These are phyloP conservation scores for Ophion slaviceki DNA, from an alignment of 2,888 invertebrate genomes.

Conservation along the genomic window DNA sequence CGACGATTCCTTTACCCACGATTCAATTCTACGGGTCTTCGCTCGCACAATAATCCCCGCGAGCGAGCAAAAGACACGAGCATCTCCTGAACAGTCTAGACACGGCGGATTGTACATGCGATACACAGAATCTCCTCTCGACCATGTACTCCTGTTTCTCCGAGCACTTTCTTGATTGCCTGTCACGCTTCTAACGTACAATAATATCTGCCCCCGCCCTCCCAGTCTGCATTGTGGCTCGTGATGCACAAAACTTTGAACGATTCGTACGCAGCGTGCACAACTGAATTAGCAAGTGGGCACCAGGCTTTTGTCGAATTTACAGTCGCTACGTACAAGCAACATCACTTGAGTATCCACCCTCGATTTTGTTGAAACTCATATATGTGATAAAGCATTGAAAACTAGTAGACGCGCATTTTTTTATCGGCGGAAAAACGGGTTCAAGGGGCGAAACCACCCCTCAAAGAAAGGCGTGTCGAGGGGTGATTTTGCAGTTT, in stretches of 20 bases:
- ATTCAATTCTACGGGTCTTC: slow-evolving; percentile 36
- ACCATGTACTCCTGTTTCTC: slow-evolving; percentile 45
- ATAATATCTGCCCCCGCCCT: slow-evolving; percentile 11
- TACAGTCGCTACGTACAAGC: not conserved
- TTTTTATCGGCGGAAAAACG: too few species aligned
- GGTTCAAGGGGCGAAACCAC: too few species aligned
- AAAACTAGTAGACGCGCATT: too few species aligned
- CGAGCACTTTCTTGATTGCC: slow-evolving; percentile 65
- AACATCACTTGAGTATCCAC: too few species aligned
- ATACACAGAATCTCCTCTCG: slow-evolving; percentile 7
- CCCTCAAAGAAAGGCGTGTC: too few species aligned
- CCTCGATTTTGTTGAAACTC: too few species aligned
- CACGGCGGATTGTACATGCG: slow-evolving; percentile 23
- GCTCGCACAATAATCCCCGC: slow-evolving; percentile 26
- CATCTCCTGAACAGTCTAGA: slow-evolving; percentile 54
- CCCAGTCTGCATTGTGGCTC: slow-evolving; percentile 3
- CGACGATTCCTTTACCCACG: slow-evolving; percentile 60
- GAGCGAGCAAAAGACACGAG: slow-evolving; percentile 46
- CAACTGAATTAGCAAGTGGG: slow-evolving; percentile 12
- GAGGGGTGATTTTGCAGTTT: too few species aligned
- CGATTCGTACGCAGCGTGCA: slow-evolving; percentile 1
- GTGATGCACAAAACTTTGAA: slow-evolving; percentile 23
- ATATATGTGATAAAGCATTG: too few species aligned
- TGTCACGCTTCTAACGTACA: slow-evolving; percentile 34
- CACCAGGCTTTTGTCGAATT: slow-evolving; percentile 17